phyloP scores from a whole-genome alignment of 2,888 invertebrate genomes.

The Lottia scabra region DNA sequence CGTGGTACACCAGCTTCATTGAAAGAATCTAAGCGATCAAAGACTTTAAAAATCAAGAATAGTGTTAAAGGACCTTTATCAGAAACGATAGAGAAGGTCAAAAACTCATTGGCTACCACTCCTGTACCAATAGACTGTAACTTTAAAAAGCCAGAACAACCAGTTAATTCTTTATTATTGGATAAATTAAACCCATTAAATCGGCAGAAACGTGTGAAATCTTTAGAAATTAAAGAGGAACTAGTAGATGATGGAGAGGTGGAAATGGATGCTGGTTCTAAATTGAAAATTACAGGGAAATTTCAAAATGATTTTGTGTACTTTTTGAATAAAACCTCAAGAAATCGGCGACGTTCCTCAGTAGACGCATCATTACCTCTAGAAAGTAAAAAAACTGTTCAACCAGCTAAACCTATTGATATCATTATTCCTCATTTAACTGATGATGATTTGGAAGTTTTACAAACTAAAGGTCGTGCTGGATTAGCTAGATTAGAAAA shows the following conservation, averaged over 20 bases:
- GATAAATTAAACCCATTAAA: slow-evolving; percentile 23
- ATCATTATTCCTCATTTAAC: slow-evolving; percentile 60
- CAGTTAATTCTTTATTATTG: not conserved
- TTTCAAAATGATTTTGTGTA: slow-evolving; percentile 69
- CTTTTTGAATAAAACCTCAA: slow-evolving; percentile 62
- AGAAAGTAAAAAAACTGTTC: slow-evolving; percentile 47
- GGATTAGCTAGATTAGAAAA: slow-evolving; percentile 16
- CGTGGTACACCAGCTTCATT: slow-evolving; percentile 16
- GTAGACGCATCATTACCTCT: slow-evolving; percentile 36
- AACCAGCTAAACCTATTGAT: slow-evolving; percentile 53
- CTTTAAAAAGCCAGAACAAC: not conserved
- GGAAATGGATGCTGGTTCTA: slow-evolving; percentile 41
- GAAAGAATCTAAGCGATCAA: slow-evolving; percentile 22
- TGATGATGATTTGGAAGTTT: slow-evolving; percentile 58
- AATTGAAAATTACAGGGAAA: slow-evolving; percentile 67
- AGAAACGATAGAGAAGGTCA: not conserved
- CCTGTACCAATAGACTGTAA: not conserved
- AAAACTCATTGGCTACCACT: not conserved
- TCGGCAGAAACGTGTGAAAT: slow-evolving; percentile 9
- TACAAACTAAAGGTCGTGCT: slow-evolving; percentile 36
- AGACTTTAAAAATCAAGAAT: not conserved
- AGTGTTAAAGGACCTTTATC: not conserved
- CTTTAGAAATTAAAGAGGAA: slow-evolving; percentile 12
- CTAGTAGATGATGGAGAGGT: slow-evolving; percentile 22
- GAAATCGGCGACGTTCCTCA: slow-evolving; percentile 53